Conservation (phyloP, 2,888 invertebrate species). For the Polyploca ridens region DNA sequence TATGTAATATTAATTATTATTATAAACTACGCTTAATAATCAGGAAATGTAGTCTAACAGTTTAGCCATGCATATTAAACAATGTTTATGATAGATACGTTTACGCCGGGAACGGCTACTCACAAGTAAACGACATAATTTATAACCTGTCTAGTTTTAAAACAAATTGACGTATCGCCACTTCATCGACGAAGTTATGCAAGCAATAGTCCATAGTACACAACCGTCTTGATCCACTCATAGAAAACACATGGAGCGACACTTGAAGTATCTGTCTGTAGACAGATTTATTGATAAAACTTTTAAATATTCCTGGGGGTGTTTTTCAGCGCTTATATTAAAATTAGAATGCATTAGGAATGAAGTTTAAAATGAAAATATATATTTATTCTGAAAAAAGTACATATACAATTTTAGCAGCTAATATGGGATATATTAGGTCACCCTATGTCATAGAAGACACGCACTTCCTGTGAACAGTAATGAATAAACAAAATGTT, state of each 20-base stretch:
- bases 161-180: neutral
- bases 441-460: too few relatives aligned
- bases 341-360: neutral
- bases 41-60: conserved; percentile 4
- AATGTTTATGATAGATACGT: too few relatives aligned
- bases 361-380: neutral
- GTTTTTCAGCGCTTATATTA: neutral
- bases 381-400: too few relatives aligned
- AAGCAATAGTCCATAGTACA: neutral
- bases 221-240: neutral
- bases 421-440: too few relatives aligned
- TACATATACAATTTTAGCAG: too few relatives aligned
- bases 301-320: neutral
- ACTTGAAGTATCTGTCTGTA: neutral
- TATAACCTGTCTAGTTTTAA: too few relatives aligned
- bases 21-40: conserved; percentile 8
- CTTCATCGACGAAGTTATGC: neutral
- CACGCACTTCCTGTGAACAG: too few relatives aligned
- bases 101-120: too few relatives aligned
- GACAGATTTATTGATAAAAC: neutral
- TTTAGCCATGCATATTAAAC: neutral
- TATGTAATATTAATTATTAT: conserved; percentile 18
- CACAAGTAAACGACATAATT: neutral
- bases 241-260: neutral
- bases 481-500: too few relatives aligned